Conservation (phyloP, 2,888 invertebrate species). For the Helleia helle region DNA sequence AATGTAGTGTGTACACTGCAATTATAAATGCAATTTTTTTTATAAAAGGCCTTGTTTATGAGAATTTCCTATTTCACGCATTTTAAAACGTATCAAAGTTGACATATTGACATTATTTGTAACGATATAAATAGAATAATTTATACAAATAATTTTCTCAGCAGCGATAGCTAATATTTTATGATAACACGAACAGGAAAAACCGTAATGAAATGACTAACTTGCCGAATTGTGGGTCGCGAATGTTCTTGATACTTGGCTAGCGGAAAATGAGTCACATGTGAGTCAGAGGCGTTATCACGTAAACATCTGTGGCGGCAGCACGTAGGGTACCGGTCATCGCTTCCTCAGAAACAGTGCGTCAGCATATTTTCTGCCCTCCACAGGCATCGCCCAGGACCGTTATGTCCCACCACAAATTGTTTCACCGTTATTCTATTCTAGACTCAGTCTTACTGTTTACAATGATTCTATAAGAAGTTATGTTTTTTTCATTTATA, state of each 20-base stretch:
- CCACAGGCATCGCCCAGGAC: constrained; percentile 57
- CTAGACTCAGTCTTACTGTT: no score
- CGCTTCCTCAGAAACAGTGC: constrained; percentile 44
- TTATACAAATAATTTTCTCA: no score
- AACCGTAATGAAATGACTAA: constrained; percentile 2
- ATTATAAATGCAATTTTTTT: no score
- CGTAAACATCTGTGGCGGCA: constrained; percentile 39
- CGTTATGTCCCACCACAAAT: constrained; percentile 35
- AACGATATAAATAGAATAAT: no score
- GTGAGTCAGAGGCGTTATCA: constrained; percentile 54
- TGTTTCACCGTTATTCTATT: neutral
- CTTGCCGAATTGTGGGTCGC: constrained; percentile 2
- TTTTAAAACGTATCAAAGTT: no score
- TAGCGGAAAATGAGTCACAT: constrained; percentile 53
- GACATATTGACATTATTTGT: no score
- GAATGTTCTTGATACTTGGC: constrained; percentile 29
- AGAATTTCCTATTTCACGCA: no score
- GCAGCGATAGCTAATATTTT: no score
- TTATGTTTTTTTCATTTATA: no score
- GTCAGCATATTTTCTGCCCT: constrained; percentile 52
- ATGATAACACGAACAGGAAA: constrained; percentile 3
- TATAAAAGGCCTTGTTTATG: no score
- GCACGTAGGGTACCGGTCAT: constrained; percentile 34
- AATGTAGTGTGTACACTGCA: no score
- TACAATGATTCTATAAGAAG: no score